These are phyloP conservation scores for Oenanthe melanoleuca DNA, from an alignment of 2,113 vertebrate genomes.

Conservation along the genomic window DNA sequence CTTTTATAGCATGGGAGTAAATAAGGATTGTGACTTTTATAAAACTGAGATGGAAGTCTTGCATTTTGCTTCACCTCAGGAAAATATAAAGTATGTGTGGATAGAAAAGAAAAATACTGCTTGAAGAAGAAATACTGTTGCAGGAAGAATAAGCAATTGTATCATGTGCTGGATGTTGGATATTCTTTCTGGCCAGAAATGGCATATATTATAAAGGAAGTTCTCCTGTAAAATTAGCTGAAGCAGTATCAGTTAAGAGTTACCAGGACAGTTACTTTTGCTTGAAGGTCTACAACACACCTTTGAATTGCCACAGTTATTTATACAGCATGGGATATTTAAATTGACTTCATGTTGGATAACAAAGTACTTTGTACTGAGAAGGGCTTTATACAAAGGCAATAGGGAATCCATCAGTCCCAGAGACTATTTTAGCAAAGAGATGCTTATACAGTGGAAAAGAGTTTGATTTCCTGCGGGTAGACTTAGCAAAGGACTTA, in stretches of 20 bases:
- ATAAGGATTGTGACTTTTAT: neutral
- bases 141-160: neutral
- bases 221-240: neutral
- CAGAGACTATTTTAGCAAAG: neutral
- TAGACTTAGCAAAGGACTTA: neutral
- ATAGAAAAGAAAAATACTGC: neutral
- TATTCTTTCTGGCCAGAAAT: neutral
- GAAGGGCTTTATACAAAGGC: neutral
- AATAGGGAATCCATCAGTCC: neutral
- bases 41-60: neutral
- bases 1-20: neutral
- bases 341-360: neutral
- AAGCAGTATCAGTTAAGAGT: neutral
- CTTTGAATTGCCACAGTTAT: neutral
- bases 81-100: neutral
- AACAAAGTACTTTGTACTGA: neutral
- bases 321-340: neutral
- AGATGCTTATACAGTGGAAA: neutral
- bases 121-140: neutral
- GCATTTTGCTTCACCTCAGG: neutral
- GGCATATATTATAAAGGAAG: neutral
- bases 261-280: neutral
- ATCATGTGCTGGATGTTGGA: neutral
- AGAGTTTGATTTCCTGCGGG: neutral
- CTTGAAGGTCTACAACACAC: neutral